These are phyloP conservation scores for Vidua macroura DNA, from an alignment of 2,113 vertebrate genomes.

Conservation along the genomic window DNA sequence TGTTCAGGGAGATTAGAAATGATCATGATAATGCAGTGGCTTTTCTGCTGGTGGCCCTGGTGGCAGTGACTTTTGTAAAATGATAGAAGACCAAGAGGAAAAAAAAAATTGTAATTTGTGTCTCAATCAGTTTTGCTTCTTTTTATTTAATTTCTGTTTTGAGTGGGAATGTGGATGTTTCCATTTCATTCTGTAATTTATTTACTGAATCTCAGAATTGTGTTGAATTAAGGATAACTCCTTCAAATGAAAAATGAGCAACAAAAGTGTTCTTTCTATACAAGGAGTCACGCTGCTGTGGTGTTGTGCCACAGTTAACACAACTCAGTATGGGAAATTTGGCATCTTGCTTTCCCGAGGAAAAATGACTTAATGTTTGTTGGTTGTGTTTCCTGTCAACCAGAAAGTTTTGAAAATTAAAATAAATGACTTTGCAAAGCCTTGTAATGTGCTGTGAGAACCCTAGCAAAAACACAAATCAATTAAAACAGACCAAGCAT, in stretches of 20 bases:
- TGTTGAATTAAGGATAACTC: not conserved
- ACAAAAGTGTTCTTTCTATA: not conserved
- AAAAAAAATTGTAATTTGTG: not conserved
- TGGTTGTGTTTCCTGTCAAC: not conserved
- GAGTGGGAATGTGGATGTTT: not conserved
- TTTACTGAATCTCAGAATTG: not conserved
- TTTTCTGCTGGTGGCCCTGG: not conserved
- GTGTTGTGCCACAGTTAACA: not conserved
- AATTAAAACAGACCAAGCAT: not conserved
- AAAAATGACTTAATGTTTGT: slow-evolving; percentile 4
- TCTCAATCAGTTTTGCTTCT: not conserved
- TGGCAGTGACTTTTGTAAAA: not conserved
- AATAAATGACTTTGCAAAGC: not conserved
- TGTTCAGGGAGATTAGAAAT: not conserved
- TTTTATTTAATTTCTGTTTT: not conserved
- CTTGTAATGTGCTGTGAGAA: not conserved
- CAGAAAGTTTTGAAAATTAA: slow-evolving; percentile 10
- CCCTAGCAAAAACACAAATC: not conserved
- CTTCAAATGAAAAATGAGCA: not conserved
- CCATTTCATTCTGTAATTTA: not conserved
- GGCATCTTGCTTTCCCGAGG: not conserved
- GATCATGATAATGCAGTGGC: not conserved
- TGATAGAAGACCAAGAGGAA: not conserved
- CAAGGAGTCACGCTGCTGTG: not conserved
- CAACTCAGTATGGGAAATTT: not conserved